Evolutionary conservation across 2,797 vertebrate species (phyloP), one percentile per base, ranked within the genome.

Genomic region (Poliocrania exsul): DNA sequence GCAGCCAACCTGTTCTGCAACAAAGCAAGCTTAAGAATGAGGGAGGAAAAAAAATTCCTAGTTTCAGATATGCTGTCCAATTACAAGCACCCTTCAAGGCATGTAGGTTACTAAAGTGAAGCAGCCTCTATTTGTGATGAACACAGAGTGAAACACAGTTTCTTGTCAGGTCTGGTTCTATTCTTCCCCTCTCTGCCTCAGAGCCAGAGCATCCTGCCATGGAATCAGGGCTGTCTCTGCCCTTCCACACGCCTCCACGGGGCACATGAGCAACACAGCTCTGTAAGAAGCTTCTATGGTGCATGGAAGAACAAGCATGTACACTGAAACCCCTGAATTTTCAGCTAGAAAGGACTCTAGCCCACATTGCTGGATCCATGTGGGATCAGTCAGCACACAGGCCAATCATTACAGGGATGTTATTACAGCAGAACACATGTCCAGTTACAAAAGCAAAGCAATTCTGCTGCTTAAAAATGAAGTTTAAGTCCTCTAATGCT

Each of bases 191-290:
- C 33, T 74, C 33, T 38, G 56, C 2, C 17, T 69, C 49, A 15
- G 37, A 62, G 25, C 29, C 0, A 0, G 33, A 74, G 8, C 37
- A 71, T 73, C 60, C 37, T 86, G 56, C 21, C 51, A 38, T n/a
- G 78, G 51, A 88, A 88, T 54, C 56, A 38, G 53, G 50, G 61
- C 38, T 8, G 26, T 23, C 37, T 53, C 49, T 90, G 57, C 64
- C 64, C 46, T 91, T 74, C n/a, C 61, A 74, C 37, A n/a, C 0
- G 1, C 40, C 49, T 21, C 13, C 0, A 0, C 44, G 58, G 28
- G 13, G 42, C 46, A 81, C 7, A 5, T 13, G 47, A 46, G 18
- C 42, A 87, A 25, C 56, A 73, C 13, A 29, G 35, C 16, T 57
- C 69, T 33, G 0, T 3, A 44, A 60, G 67, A 73, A 51, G 16